Percentiles rank a stretch among this genome's conserved stretches.
Evolutionary conservation across 2,888 invertebrate genomes (phyloP).

Genomic region (Plebejus anna): DNA sequence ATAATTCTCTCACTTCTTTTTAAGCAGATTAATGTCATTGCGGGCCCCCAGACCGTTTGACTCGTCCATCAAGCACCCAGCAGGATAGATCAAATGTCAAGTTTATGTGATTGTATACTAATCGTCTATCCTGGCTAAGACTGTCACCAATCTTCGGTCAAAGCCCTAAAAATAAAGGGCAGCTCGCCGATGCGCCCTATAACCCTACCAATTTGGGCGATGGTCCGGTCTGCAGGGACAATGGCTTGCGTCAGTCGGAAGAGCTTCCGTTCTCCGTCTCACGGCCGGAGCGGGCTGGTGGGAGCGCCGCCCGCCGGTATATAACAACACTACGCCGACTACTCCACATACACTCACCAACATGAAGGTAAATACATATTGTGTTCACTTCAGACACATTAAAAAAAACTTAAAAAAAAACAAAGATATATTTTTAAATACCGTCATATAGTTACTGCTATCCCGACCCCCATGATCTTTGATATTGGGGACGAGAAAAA

Average conservation of each 20-base stretch:
- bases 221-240: slow-evolving; percentile 54
- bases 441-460: no score
- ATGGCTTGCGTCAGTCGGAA: slow-evolving; percentile 66
- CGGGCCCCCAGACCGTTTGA: no score
- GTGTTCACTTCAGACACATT: background rate
- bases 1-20: no score
- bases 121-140: no score
- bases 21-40: no score
- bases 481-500: background rate
- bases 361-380: slow-evolving; percentile 66
- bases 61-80: no score
- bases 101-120: no score
- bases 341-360: slow-evolving; percentile 69
- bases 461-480: background rate
- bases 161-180: no score
- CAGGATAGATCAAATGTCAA: no score
- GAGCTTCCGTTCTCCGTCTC: slow-evolving; percentile 66
- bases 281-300: slow-evolving; percentile 53
- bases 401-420: background rate
- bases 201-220: background rate
- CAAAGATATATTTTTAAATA: background rate
- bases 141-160: no score
- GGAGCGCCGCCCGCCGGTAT: slow-evolving; percentile 66
- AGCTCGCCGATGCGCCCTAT: background rate
- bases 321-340: slow-evolving; percentile 60